A percentile compares a stretch with the other conserved stretches of the same genome.
Evolutionary conservation across 1,140 invertebrate species (phyloP).

Genomic region (Palaemon carinicauda): DNA sequence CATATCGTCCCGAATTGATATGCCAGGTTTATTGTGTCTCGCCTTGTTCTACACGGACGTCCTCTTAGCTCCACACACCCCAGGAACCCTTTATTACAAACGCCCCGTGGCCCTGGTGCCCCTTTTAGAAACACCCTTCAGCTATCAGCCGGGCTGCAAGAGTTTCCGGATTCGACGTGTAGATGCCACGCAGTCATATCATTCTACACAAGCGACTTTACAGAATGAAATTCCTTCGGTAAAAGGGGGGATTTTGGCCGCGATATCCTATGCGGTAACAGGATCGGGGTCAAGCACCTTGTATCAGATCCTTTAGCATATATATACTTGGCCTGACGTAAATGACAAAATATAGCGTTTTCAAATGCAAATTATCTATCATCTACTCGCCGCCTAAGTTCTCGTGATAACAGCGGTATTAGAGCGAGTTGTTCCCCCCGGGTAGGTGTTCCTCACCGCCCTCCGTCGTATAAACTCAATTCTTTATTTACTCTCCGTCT

Average conservation of each 20-base stretch:
- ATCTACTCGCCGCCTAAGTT: background rate
- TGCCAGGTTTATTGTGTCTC: conserved; percentile 13
- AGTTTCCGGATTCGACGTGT: no score
- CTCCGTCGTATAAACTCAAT: conserved; percentile 33
- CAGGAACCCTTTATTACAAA: background rate
- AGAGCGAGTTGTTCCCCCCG: background rate
- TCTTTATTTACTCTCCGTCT: conserved; percentile 37
- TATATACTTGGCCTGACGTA: conserved; percentile 37
- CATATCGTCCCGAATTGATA: conserved; percentile 2
- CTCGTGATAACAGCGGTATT: conserved; percentile 25
- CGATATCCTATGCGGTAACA: conserved; percentile 21
- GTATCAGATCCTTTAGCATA: conserved; percentile 36
- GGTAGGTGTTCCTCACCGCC: background rate
- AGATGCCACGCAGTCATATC: no score
- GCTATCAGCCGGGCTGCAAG: no score
- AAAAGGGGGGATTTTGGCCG: background rate
- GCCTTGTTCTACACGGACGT: background rate
- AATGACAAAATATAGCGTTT: conserved; percentile 52
- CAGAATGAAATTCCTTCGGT: background rate
- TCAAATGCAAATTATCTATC: conserved; percentile 44
- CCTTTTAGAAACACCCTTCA: no score
- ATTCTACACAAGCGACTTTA: background rate
- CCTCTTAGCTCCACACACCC: background rate
- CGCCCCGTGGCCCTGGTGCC: background rate
- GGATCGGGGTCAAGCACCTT: conserved; percentile 35